phyloP scores from a whole-genome alignment of 2,113 vertebrate species.

The Spea bombifrons region DNA sequence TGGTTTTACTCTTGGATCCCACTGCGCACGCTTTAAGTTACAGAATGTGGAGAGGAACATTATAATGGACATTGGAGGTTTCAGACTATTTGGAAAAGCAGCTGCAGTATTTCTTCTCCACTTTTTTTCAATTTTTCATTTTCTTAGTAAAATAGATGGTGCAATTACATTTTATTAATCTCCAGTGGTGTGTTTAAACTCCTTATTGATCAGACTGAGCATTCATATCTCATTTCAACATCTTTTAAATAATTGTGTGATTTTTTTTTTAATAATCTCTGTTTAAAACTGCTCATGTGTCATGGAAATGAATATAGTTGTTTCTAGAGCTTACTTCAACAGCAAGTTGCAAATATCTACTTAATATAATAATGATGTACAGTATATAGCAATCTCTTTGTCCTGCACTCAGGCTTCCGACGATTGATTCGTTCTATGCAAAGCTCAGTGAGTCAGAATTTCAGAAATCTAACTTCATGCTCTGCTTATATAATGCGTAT shows the following conservation, averaged over 20 bases:
- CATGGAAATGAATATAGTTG: conserved; percentile 16
- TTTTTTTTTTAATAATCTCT: too few relatives aligned
- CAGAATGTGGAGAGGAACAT: too few relatives aligned
- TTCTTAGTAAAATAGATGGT: too few relatives aligned
- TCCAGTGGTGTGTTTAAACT: conserved; percentile 43
- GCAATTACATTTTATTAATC: background rate
- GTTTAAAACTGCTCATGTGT: background rate
- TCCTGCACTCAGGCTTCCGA: conserved; percentile 14
- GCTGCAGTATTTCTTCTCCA: too few relatives aligned
- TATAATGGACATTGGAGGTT: too few relatives aligned
- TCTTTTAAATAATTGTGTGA: too few relatives aligned
- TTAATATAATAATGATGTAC: conserved; percentile 23
- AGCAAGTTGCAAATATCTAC: conserved; percentile 10
- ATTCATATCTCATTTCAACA: too few relatives aligned
- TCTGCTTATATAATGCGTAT: conserved; percentile 40
- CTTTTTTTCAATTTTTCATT: too few relatives aligned
- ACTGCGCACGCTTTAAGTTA: too few relatives aligned
- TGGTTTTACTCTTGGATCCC: too few relatives aligned
- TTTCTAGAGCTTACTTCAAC: conserved; percentile 12
- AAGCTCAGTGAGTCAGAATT: conserved; percentile 26
- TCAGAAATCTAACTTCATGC: conserved; percentile 35
- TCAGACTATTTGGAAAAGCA: too few relatives aligned
- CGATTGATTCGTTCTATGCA: conserved; percentile 36
- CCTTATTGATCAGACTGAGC: background rate
- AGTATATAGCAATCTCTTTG: conserved; percentile 25